phyloP scores from a whole-genome alignment of 2,888 invertebrate species.

The Noctua janthina region DNA sequence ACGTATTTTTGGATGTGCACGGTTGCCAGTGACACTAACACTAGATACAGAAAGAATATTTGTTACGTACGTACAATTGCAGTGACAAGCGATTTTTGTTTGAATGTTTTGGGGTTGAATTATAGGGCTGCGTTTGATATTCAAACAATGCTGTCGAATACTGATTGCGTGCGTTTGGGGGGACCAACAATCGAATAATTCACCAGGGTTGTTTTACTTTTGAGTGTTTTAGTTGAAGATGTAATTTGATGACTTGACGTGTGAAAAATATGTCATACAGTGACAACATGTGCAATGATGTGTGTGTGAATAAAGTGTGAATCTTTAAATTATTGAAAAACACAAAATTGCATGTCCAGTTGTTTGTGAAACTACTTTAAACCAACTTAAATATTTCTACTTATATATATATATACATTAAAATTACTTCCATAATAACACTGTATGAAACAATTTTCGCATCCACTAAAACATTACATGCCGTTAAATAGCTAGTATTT shows the following conservation, averaged over 20 bases:
- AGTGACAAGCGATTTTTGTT: conserved; percentile 42
- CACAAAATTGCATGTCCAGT: neutral
- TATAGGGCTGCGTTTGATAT: conserved; percentile 15
- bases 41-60: conserved; percentile 65
- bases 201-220: neutral
- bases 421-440: neutral
- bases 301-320: neutral
- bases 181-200: neutral
- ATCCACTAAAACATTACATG: conserved; percentile 47
- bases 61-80: conserved; percentile 50
- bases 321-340: neutral
- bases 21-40: conserved; percentile 67
- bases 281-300: neutral
- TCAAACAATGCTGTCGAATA: conserved; percentile 27
- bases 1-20: conserved; percentile 78
- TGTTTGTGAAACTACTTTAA: neutral
- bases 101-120: conserved; percentile 10
- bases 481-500: conserved; percentile 47
- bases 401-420: neutral
- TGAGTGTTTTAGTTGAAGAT: neutral
- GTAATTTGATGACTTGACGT: neutral
- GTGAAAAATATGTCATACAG: neutral
- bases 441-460: conserved; percentile 27
- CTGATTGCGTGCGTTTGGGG: conserved; percentile 11
- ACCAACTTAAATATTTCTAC: neutral